Evolutionary conservation across 1,140 invertebrate genomes (phyloP).

Genomic region (Dolichoris vasculosae): DNA sequence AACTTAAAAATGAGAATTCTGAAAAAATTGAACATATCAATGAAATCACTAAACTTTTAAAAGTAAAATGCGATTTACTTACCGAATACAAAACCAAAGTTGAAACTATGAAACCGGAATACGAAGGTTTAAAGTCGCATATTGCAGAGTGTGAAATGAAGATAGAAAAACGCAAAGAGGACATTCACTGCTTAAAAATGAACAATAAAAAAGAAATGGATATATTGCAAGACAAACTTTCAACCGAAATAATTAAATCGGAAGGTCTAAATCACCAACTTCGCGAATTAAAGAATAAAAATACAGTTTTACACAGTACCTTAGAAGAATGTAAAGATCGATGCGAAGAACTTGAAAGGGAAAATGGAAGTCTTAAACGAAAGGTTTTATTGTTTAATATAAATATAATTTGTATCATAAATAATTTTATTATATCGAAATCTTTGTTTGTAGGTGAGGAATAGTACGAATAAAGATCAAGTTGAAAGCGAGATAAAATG

Average conservation of each 20-base stretch:
- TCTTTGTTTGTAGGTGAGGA: constrained; percentile 58
- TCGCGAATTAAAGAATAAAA: constrained; percentile 59
- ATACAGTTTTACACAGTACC: constrained; percentile 51
- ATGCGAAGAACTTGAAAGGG: constrained; percentile 56
- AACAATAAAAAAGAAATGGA: constrained; percentile 54
- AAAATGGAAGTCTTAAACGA: constrained; percentile 54
- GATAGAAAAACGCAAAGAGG: constrained; percentile 62
- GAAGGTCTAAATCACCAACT: constrained; percentile 60
- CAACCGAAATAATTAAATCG: constrained; percentile 56
- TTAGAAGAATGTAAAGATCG: constrained; percentile 56
- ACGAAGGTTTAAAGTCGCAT: constrained; percentile 62
- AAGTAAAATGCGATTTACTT: constrained; percentile 65
- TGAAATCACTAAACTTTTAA: constrained; percentile 62
- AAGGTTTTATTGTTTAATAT: constrained; percentile 54
- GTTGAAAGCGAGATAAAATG: constrained; percentile 45
- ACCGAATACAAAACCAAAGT: constrained; percentile 67
- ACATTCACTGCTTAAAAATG: constrained; percentile 59
- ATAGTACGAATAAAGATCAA: constrained; percentile 58
- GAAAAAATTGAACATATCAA: constrained; percentile 58
- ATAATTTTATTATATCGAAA: background rate
- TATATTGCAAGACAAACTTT: constrained; percentile 58
- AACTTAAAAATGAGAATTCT: constrained; percentile 55
- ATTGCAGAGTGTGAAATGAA: constrained; percentile 53
- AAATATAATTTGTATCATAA: background rate
- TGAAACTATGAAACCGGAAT: constrained; percentile 63